These are phyloP conservation scores for Acipenser transmontanus DNA, from an alignment of 2,797 vertebrate species.

Conservation along the genomic window DNA sequence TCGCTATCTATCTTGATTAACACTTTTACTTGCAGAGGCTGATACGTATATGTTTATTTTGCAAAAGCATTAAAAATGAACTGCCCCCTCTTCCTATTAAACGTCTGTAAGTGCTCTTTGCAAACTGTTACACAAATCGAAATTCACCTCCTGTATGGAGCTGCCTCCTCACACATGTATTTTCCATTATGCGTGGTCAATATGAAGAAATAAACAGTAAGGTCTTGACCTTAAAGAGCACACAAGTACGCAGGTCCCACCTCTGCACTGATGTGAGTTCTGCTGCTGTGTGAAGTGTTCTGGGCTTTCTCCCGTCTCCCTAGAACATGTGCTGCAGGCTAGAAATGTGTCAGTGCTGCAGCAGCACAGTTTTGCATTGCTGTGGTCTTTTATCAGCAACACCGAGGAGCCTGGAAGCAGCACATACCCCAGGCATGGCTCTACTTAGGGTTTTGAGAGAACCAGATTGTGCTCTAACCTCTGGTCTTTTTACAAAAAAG, in stretches of 20 bases:
- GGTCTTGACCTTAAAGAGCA: neutral
- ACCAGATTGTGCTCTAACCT: neutral
- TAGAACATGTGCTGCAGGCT: neutral
- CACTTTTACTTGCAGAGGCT: neutral
- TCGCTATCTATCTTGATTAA: slow-evolving; percentile 9
- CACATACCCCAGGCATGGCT: slow-evolving; percentile 50
- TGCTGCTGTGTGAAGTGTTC: neutral
- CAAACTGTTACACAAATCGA: neutral
- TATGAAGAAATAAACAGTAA: neutral
- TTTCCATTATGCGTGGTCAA: neutral
- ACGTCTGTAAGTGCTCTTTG: neutral
- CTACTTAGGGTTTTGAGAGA: slow-evolving; percentile 29
- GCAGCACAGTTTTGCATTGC: slow-evolving; percentile 27
- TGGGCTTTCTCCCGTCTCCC: neutral
- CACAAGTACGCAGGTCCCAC: slow-evolving; percentile 1
- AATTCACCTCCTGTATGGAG: neutral
- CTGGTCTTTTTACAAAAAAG: neutral
- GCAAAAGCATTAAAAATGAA: neutral
- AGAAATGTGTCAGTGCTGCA: slow-evolving; percentile 28
- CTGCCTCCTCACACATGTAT: neutral
- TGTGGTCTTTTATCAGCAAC: slow-evolving; percentile 51
- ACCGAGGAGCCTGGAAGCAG: slow-evolving; percentile 47
- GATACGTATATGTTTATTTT: neutral
- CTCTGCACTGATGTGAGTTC: neutral
- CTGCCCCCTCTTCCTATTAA: neutral